Evolutionary conservation across 64 coral and sea anemone genomes (phyloP).

Genomic region (Trachythela sp.): DNA sequence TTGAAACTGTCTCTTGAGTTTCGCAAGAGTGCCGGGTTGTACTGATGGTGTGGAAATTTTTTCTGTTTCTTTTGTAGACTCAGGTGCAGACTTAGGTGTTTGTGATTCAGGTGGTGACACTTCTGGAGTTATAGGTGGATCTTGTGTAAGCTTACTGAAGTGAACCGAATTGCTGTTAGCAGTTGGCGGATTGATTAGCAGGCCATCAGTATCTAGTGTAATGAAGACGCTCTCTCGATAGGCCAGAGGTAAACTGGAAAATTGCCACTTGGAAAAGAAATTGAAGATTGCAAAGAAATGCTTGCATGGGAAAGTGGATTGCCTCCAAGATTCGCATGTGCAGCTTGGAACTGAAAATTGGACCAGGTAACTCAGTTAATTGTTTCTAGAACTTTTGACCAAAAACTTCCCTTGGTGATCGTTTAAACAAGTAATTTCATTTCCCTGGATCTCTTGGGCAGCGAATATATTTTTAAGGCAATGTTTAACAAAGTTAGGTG

Average conservation of each 20-base stretch:
- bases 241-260: constrained; percentile 25
- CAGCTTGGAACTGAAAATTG: constrained; percentile 41
- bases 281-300: constrained; percentile 48
- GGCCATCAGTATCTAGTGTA: constrained; percentile 39
- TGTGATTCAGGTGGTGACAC: background rate
- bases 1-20: constrained; percentile 30
- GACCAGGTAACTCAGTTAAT: constrained; percentile 12
- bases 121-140: background rate
- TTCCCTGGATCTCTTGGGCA: background rate
- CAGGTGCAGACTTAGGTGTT: background rate
- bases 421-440: constrained; percentile 20
- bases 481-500: constrained; percentile 40
- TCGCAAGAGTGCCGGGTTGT: background rate
- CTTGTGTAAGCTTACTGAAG: background rate
- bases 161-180: background rate
- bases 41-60: background rate
- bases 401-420: constrained; percentile 5
- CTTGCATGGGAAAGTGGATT: constrained; percentile 44
- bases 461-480: constrained; percentile 34
- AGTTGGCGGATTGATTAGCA: background rate
- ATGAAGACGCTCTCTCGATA: constrained; percentile 51
- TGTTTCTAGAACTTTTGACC: constrained; percentile 25
- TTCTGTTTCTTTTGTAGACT: background rate
- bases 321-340: constrained; percentile 38
- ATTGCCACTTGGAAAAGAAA: constrained; percentile 47